phyloP scores from a whole-genome alignment of 1,140 invertebrate genomes.

The Caenorhabditis elegans region WBcel235 BX284603.4:9159501-9160000 shows the following conservation, averaged over 20 bases:
- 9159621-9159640: slow-evolving; percentile 59
- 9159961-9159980: too few species aligned
- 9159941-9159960: too few species aligned
- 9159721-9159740: slow-evolving; percentile 63
- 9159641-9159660: slow-evolving; percentile 57
- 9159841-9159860: slow-evolving; percentile 46
- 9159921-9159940: too few species aligned
- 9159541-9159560: slow-evolving; percentile 63
- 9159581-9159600: slow-evolving; percentile 54
- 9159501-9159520: too few species aligned
- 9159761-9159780: slow-evolving; percentile 58
- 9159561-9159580: slow-evolving; percentile 60
- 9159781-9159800: slow-evolving; percentile 53
- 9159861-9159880: too few species aligned
- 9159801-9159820: slow-evolving; percentile 46
- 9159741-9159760: slow-evolving; percentile 58
- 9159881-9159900: too few species aligned
- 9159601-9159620: slow-evolving; percentile 55
- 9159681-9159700: slow-evolving; percentile 52
- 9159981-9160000: too few species aligned
- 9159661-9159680: slow-evolving; percentile 53
- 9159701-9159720: slow-evolving; percentile 55
- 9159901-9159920: too few species aligned
- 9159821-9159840: slow-evolving; percentile 5
- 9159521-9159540: slow-evolving; percentile 52